Conservation (phyloP, 2,113 vertebrate species). For the Cyanoliseus patagonus region DNA sequence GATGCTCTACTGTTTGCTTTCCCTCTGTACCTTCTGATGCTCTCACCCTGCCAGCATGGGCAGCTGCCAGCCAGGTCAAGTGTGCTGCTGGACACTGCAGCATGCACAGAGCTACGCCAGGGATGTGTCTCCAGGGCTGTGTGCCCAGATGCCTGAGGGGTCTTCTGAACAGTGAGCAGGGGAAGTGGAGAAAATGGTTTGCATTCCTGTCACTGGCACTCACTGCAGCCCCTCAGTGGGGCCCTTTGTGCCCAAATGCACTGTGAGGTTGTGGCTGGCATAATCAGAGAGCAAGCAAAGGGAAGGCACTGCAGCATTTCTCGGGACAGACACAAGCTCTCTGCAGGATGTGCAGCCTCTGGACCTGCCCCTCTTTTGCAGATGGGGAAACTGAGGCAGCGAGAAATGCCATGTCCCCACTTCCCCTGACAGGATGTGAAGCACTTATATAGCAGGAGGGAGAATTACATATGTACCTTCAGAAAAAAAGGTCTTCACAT, state of each 20-base stretch:
- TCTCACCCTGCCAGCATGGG: background rate
- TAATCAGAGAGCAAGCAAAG: background rate
- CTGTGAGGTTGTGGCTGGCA: accelerated
- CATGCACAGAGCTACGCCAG: accelerated
- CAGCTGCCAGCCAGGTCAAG: background rate
- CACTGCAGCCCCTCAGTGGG: background rate
- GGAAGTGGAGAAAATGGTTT: background rate
- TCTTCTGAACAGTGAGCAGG: background rate
- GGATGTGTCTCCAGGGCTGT: background rate
- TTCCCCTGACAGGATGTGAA: accelerated
- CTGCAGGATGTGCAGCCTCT: background rate
- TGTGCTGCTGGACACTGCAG: background rate
- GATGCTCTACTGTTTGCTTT: background rate
- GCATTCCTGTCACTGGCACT: accelerated
- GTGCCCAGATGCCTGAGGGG: background rate
- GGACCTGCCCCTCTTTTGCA: background rate
- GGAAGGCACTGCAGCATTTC: background rate
- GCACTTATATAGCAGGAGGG: background rate
- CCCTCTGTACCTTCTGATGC: background rate
- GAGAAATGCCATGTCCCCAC: background rate
- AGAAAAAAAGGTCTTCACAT: background rate
- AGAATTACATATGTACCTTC: accelerated
- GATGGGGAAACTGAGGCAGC: background rate
- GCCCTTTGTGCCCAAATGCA: background rate
- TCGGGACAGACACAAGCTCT: background rate